A percentile compares a stretch with the other conserved stretches of the same genome.
These are phyloP conservation scores for Orgyia antiqua DNA, from an alignment of 2,888 invertebrate genomes.

Conservation along the genomic window DNA sequence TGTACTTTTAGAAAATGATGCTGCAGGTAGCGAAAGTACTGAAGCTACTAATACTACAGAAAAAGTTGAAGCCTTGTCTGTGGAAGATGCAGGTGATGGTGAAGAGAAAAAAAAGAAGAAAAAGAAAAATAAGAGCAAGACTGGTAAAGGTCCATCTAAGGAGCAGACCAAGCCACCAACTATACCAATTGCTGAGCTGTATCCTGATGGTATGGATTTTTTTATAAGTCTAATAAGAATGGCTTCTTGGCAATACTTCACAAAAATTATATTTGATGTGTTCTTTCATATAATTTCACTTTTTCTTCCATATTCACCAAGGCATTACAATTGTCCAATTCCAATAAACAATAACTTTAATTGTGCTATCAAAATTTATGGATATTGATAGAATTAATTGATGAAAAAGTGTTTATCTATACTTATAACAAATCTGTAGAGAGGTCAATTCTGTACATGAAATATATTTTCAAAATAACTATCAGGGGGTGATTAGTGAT, in stretches of 20 bases:
- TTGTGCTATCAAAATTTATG: too few relatives aligned
- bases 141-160: slow-evolving; percentile 53
- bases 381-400: too few relatives aligned
- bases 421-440: too few relatives aligned
- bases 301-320: too few relatives aligned
- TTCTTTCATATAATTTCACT: too few relatives aligned
- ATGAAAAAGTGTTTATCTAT: too few relatives aligned
- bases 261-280: too few relatives aligned
- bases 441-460: too few relatives aligned
- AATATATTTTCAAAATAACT: too few relatives aligned
- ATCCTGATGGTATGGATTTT: slow-evolving; percentile 82
- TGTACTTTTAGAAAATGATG: slow-evolving; percentile 27
- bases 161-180: slow-evolving; percentile 90
- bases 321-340: too few relatives aligned
- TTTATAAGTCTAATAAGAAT: background rate
- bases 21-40: slow-evolving; percentile 30
- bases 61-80: slow-evolving; percentile 54
- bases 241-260: background rate
- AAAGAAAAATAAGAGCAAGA: slow-evolving; percentile 82
- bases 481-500: too few relatives aligned
- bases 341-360: too few relatives aligned
- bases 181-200: slow-evolving; percentile 91
- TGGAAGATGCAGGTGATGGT: slow-evolving; percentile 66
- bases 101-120: slow-evolving; percentile 81
- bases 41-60: slow-evolving; percentile 35